A percentile compares a stretch with the other conserved stretches of the same genome.
phyloP scores from a whole-genome alignment of 2,113 vertebrate genomes.

The Danio rerio region GRCz12tu NC_133189.1:8097001-8097500 shows the following conservation, averaged over 20 bases:
- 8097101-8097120: too few relatives aligned
- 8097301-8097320: constrained; percentile 4
- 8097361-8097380: background rate
- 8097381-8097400: background rate
- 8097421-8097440: background rate
- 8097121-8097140: too few relatives aligned
- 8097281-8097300: background rate
- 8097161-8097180: too few relatives aligned
- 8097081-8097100: too few relatives aligned
- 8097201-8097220: background rate
- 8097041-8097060: too few relatives aligned
- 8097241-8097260: constrained; percentile 1
- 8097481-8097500: constrained; percentile 3
- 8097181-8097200: too few relatives aligned
- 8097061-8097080: too few relatives aligned
- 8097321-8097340: background rate
- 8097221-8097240: constrained; percentile 1
- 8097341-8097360: background rate
- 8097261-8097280: background rate
- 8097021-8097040: too few relatives aligned
- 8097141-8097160: too few relatives aligned
- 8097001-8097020: too few relatives aligned
- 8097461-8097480: background rate
- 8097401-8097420: background rate
- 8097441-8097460: background rate